Evolutionary conservation across 2,888 invertebrate species (phyloP).

Genomic region (Ormia ochracea): DNA sequence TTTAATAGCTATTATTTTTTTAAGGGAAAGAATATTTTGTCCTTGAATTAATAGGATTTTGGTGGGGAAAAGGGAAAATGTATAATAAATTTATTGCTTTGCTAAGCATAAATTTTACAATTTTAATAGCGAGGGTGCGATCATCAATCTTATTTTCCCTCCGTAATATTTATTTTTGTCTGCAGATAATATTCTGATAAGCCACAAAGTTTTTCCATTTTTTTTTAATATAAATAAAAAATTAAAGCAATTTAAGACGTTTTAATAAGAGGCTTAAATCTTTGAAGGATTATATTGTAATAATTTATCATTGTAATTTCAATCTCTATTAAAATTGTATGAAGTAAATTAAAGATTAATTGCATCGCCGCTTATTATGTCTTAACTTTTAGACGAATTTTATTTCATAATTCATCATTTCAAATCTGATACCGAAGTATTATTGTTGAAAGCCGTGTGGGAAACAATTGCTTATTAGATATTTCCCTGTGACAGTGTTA

Average conservation of each 20-base stretch:
- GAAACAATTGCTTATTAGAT: no score
- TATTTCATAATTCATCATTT: no score
- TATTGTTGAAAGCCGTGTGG: no score
- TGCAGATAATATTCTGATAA: neutral
- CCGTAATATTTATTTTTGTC: neutral
- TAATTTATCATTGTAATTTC: neutral
- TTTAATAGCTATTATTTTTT: neutral
- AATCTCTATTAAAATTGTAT: neutral
- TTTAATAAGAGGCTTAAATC: neutral
- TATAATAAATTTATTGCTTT: neutral
- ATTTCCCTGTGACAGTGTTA: no score
- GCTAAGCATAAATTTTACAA: neutral
- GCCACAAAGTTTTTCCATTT: neutral
- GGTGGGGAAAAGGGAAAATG: neutral
- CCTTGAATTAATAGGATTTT: neutral
- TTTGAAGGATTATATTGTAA: neutral
- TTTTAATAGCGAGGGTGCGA: neutral
- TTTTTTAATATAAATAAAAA: neutral
- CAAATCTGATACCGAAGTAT: no score
- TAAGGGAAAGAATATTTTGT: neutral
- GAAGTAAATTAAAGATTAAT: neutral
- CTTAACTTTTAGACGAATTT: neutral
- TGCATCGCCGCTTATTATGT: neutral
- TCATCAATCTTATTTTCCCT: neutral
- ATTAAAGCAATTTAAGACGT: neutral